Base-by-base conservation (phyloP, 2,797 vertebrate species). In the Eulemur rubriventer region DNA sequence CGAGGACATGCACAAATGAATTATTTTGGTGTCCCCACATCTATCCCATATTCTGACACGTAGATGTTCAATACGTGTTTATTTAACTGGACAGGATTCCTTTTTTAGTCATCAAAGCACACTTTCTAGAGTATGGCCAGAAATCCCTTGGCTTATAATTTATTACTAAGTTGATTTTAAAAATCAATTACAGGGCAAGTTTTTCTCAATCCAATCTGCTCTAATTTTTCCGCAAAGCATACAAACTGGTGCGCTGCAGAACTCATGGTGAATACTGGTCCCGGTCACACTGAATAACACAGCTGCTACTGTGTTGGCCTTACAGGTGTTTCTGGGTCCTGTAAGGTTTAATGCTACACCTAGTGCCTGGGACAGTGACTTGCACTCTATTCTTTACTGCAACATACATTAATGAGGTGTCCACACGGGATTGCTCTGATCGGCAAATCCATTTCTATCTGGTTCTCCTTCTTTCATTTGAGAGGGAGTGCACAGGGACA, bases 101-200 rank as follows among this genome's bases (percentile, higher is more conserved):
- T 73, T 43, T 30, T 35, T 90, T 43, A 30, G 52, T 75, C 35
- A 83, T 57, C 69, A 92, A 88, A 65, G 22, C 43, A 92, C 0
- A 33, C 33, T 70, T 91, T 76, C 55, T 59, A 63, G 4, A 70
- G 17, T 14, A 30, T 1, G 38, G 4, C 6, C 70, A 92, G 73
- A 92, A 95, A 86, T 50, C 3, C 6, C 28, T 48, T 81, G 41
- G 28, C 57, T 83, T 88, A 55, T 13, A 67, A 85, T 94, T 79
- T 76, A 80, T 69, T 18, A 75, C 26, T 33, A 61, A 65, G 79
- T 24, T 70, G 43, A 50, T 43, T 55, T 18, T 17, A 59, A 35
- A 33, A 46, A 67, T 76, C 24, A 52, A 46, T 10, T 30, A 33
- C 0, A 72, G 28, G 46, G 28, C 18, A 89, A 81, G 26, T 38